Conservation (phyloP, 2,113 vertebrate genomes). For the Malaclemys terrapin region DNA sequence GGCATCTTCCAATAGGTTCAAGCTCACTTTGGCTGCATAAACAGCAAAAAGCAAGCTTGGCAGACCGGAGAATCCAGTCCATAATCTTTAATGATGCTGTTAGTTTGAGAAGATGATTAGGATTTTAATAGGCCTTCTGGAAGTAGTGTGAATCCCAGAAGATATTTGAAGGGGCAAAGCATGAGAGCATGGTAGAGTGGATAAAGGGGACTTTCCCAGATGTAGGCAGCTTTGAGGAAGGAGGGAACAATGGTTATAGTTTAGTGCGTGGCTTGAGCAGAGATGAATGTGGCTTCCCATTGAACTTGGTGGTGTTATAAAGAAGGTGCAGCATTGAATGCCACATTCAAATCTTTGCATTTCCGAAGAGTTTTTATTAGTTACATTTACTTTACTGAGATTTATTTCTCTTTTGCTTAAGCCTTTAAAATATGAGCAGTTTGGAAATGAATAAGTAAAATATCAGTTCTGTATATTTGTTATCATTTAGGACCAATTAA, state of each 20-base stretch:
- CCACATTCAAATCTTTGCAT: fast-evolving
- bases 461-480: not conserved
- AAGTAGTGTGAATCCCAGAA: not conserved
- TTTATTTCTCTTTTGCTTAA: not conserved
- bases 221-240: not conserved
- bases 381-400: not conserved
- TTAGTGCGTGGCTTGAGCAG: not conserved
- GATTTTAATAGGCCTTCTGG: not conserved
- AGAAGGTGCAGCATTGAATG: not conserved
- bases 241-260: not conserved
- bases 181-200: not conserved
- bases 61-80: not conserved
- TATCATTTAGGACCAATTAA: not conserved
- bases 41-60: not conserved
- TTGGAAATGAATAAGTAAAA: not conserved
- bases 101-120: not conserved
- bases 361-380: not conserved
- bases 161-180: not conserved
- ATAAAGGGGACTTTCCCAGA: not conserved
- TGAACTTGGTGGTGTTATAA: not conserved
- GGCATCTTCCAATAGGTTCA: not conserved
- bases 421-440: slow-evolving; percentile 16
- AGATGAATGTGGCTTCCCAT: not conserved
- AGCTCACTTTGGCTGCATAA: not conserved
- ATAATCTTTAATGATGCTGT: not conserved